phyloP scores from a whole-genome alignment of 2,113 vertebrate genomes.

The Kryptolebias marmoratus region DNA sequence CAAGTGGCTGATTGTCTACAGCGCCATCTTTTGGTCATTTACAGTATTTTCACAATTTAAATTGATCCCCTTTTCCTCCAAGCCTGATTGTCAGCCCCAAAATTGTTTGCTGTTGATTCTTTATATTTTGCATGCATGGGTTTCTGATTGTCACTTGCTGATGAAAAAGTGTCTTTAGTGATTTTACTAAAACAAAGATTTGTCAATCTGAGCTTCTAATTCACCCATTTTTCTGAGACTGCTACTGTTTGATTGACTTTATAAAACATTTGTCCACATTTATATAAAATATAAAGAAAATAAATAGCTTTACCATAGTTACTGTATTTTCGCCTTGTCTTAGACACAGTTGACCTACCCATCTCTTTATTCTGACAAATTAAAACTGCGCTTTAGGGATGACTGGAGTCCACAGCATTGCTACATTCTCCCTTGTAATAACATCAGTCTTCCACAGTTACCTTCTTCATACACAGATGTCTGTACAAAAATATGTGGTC shows the following conservation, averaged over 20 bases:
- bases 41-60: slow-evolving; percentile 48
- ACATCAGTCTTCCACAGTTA: slow-evolving; percentile 51
- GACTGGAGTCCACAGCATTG: slow-evolving; percentile 42
- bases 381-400: slow-evolving; percentile 54
- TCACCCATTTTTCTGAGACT: slow-evolving; percentile 1
- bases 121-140: slow-evolving; percentile 28
- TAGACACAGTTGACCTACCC: neutral
- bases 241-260: neutral
- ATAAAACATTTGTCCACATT: neutral
- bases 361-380: neutral
- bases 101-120: slow-evolving; percentile 20
- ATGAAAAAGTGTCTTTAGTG: slow-evolving; percentile 32
- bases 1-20: slow-evolving; percentile 69
- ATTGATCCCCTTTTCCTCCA: slow-evolving; percentile 8
- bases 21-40: slow-evolving; percentile 62
- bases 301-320: neutral
- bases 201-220: slow-evolving; percentile 1
- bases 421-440: slow-evolving; percentile 65
- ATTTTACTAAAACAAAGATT: slow-evolving; percentile 7
- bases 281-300: slow-evolving; percentile 27
- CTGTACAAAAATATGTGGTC: slow-evolving; percentile 74
- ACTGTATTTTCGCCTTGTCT: no score
- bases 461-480: slow-evolving; percentile 60
- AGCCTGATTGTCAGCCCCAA: slow-evolving; percentile 64
- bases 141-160: slow-evolving; percentile 67